A percentile compares a stretch with the other conserved stretches of the same genome.
These are phyloP conservation scores for Leptinotarsa defecta DNA, from an alignment of 1,140 invertebrate genomes.

Conservation along the genomic window DNA sequence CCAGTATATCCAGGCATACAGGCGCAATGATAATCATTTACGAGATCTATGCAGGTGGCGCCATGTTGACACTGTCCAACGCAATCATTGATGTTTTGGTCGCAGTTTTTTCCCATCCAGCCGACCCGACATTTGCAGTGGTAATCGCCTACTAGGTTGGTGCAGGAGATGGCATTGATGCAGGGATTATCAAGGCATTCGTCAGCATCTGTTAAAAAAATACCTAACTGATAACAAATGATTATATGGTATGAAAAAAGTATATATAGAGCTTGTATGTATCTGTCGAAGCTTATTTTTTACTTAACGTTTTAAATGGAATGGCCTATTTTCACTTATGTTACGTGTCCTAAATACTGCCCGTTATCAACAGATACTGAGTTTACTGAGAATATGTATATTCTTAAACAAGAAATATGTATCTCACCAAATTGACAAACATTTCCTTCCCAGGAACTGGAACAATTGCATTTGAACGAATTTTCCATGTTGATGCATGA, in stretches of 20 bases:
- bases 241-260: too few relatives aligned
- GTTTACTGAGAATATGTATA: too few relatives aligned
- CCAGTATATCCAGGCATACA: constrained; percentile 81
- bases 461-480: constrained; percentile 78
- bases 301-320: too few relatives aligned
- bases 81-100: constrained; percentile 88
- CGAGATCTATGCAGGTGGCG: constrained; percentile 82
- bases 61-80: constrained; percentile 84
- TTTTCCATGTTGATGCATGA: constrained; percentile 79
- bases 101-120: constrained; percentile 87
- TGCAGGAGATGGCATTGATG: constrained; percentile 80
- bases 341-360: too few relatives aligned
- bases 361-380: too few relatives aligned
- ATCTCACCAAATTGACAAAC: constrained; percentile 73
- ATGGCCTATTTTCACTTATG: too few relatives aligned
- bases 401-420: too few relatives aligned
- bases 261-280: too few relatives aligned
- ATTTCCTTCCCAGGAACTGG: constrained; percentile 79
- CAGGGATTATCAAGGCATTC: constrained; percentile 69
- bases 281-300: too few relatives aligned
- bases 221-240: too few relatives aligned
- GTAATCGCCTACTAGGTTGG: constrained; percentile 82
- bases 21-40: constrained; percentile 82
- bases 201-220: constrained; percentile 63
- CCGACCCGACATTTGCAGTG: constrained; percentile 79